Percentiles rank a stretch among this genome's conserved stretches.
These are phyloP conservation scores for Erebia aethiops DNA, from an alignment of 2,888 invertebrate species.

Conservation along the genomic window DNA sequence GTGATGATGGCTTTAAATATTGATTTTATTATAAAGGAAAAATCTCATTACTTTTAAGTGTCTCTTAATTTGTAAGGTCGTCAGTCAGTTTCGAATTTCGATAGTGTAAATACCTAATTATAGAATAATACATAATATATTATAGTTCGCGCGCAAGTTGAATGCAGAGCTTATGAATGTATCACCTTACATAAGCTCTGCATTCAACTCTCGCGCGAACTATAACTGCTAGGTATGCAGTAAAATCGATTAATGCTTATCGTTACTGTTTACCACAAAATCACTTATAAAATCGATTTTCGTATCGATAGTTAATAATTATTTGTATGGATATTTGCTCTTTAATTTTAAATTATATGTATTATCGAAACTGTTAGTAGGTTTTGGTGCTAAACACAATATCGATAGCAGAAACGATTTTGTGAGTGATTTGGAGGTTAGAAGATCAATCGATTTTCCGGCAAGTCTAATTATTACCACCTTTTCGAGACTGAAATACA, in stretches of 20 bases:
- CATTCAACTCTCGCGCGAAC: too few relatives aligned
- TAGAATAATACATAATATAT: constrained; percentile 43
- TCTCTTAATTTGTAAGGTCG: constrained; percentile 28
- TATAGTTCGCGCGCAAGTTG: too few relatives aligned
- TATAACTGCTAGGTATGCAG: constrained; percentile 19
- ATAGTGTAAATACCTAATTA: constrained; percentile 51
- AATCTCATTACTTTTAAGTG: constrained; percentile 36
- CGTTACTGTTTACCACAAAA: too few relatives aligned
- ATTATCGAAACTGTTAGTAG: neutral
- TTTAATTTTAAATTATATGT: neutral
- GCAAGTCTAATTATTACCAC: constrained; percentile 48
- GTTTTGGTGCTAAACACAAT: neutral
- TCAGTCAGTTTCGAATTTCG: constrained; percentile 67
- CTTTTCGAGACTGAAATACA: constrained; percentile 70
- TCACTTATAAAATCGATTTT: neutral
- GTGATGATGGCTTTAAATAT: constrained; percentile 24
- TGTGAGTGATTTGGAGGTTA: neutral
- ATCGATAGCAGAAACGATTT: neutral
- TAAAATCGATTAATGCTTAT: neutral
- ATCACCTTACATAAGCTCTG: too few relatives aligned
- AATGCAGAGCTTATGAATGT: too few relatives aligned
- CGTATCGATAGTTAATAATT: neutral
- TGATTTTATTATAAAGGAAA: constrained; percentile 13
- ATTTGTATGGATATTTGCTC: too few relatives aligned
- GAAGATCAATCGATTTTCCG: neutral